phyloP scores from a whole-genome alignment of 2,797 vertebrate genomes.

The Myotis myotis region DNA sequence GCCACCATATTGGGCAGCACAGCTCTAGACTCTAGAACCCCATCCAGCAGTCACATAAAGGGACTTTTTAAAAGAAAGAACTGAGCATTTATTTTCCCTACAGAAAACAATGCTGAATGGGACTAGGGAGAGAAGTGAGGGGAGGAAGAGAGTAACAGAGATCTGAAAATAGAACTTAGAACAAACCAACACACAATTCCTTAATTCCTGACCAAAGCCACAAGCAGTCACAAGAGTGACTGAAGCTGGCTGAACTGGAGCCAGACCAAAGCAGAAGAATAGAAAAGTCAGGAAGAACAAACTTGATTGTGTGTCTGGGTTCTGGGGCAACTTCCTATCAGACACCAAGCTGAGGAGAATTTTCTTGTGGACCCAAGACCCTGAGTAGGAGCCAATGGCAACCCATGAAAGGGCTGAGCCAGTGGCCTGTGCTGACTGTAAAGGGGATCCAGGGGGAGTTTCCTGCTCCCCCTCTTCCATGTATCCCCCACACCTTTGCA shows the following conservation, averaged over 20 bases:
- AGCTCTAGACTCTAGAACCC: not conserved
- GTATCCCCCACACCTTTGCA: not conserved
- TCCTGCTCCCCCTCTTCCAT: not conserved
- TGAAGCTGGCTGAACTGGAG: not conserved
- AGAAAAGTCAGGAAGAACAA: not conserved
- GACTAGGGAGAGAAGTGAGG: not conserved
- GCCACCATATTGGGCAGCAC: not conserved
- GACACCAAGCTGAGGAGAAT: not conserved
- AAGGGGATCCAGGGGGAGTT: not conserved
- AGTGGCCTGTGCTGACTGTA: not conserved
- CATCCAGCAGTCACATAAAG: not conserved
- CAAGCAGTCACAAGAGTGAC: not conserved
- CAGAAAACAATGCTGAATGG: not conserved
- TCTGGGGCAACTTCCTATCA: not conserved
- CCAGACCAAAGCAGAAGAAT: not conserved
- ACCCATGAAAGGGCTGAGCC: not conserved
- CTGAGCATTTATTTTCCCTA: not conserved
- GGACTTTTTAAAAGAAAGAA: not conserved
- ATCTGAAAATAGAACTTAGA: not conserved
- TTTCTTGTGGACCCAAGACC: not conserved
- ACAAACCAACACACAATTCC: not conserved
- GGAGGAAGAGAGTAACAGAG: not conserved
- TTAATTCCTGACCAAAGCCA: conserved; percentile 20
- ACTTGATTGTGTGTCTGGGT: not conserved
- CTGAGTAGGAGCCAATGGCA: not conserved